Conservation (phyloP, 2,888 invertebrate genomes). For the Sialis lutaria region DNA sequence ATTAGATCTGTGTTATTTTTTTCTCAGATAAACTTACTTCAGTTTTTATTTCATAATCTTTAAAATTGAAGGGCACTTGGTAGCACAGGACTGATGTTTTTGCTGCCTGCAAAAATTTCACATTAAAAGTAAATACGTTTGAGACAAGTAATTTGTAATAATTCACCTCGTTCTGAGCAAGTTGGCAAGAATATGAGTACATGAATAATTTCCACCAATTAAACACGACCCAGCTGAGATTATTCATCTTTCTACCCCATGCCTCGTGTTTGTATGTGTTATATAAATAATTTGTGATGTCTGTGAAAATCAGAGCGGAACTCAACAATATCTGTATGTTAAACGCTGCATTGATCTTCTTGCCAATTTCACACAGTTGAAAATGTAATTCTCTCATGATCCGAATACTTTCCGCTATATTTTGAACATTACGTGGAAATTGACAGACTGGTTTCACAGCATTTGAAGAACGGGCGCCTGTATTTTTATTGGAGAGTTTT, state of each 20-base stretch:
- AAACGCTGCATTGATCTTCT: background rate
- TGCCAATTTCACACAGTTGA: background rate
- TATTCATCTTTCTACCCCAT: background rate
- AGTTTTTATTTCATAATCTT: too few relatives aligned
- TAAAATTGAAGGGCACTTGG: too few relatives aligned
- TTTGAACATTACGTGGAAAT: background rate
- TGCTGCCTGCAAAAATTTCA: too few relatives aligned
- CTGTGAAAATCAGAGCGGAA: background rate
- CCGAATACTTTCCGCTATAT: background rate
- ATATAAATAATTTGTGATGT: conserved; percentile 1
- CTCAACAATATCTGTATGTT: background rate
- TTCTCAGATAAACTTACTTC: too few relatives aligned
- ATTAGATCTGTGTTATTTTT: too few relatives aligned
- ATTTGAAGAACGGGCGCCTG: background rate
- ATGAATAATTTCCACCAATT: background rate
- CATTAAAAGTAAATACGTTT: too few relatives aligned
- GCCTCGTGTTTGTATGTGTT: background rate
- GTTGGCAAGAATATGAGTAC: background rate
- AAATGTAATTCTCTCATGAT: background rate
- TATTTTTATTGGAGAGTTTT: background rate
- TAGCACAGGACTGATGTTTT: too few relatives aligned
- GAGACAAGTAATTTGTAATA: background rate
- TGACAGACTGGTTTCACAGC: background rate
- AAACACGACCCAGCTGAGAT: background rate
- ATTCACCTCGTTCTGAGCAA: background rate